Conservation (phyloP, 2,797 vertebrate species). For the Rhinella marina region DNA sequence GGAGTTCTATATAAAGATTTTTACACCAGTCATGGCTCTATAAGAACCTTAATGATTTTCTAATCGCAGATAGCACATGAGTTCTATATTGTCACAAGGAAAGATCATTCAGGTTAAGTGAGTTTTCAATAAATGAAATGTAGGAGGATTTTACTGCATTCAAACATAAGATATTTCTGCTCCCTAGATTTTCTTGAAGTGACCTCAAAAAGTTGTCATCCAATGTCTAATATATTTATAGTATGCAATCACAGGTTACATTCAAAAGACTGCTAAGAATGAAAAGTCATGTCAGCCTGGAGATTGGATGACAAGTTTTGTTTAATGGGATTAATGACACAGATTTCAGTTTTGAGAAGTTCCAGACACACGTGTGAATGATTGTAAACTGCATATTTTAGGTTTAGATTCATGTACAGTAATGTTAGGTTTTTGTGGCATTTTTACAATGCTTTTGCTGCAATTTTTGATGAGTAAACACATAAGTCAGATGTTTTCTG, state of each 20-base stretch:
- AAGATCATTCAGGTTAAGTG: not conserved
- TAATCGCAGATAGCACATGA: not conserved
- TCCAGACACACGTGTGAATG: not conserved
- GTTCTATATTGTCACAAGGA: not conserved
- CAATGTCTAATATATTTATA: not conserved
- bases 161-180: not conserved
- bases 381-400: not conserved
- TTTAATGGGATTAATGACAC: not conserved
- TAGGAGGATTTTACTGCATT: not conserved
- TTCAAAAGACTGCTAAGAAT: not conserved
- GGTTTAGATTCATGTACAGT: not conserved
- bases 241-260: not conserved
- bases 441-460: too few species aligned
- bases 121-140: not conserved
- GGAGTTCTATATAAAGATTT: not conserved
- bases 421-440: too few species aligned
- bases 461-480: too few species aligned
- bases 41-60: not conserved
- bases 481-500: too few species aligned
- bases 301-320: not conserved
- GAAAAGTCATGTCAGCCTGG: not conserved
- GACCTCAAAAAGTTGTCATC: not conserved
- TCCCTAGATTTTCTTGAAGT: not conserved
- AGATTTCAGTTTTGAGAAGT: not conserved
- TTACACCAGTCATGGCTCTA: not conserved